Evolutionary conservation across 2,888 invertebrate species (phyloP), one percentile per base, ranked within the genome.

Genomic region (Chloromyia formosa): DNA sequence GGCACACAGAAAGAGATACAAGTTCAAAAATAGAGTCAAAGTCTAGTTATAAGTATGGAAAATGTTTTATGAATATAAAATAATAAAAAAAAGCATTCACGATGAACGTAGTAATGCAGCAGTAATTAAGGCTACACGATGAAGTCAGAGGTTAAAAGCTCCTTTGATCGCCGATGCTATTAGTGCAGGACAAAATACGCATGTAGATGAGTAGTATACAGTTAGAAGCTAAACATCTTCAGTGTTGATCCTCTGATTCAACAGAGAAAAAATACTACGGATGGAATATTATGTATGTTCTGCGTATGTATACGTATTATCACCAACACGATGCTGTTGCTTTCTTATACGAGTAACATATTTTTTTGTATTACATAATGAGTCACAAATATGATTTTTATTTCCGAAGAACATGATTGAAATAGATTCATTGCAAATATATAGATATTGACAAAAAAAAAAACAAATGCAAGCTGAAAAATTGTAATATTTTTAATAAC

Each of bases 131-230:
- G 27, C 27, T 49, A 66, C n/a, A 12, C 10, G 22, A 20, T 53
- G 16, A 1, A 54, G 54, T 54, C 18, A 45, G 40, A 58, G 40
- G 71, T 12, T 56, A 71, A 40, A 71, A 71, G 71, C 71, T 69
- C 54, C 7, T 73, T 22, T 27, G 79, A 80, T 81, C 80, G 82
- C 82, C 83, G 84, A 83, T 81, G 84, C 83, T 84, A 84, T 84
- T 83, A 81, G 80, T 83, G 83, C 82, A 82, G 81, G 82, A 58
- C 60, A 58, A 74, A 22, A 40, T 23, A 69, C 27, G 27, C n/a
- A 73, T 61, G 49, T 23, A 45, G 27, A 35, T 35, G 27, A 58
- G 72, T 71, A 35, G 40, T 58, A 56, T 64, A 64, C 40, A 64
- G 12, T 9, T 42, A 45, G 42, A 22, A 18, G 66, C 27, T 12